Evolutionary conservation across 2,113 vertebrate species (phyloP), one percentile per base, ranked within the genome.

Genomic region (Hippocampus barbouri): DNA sequence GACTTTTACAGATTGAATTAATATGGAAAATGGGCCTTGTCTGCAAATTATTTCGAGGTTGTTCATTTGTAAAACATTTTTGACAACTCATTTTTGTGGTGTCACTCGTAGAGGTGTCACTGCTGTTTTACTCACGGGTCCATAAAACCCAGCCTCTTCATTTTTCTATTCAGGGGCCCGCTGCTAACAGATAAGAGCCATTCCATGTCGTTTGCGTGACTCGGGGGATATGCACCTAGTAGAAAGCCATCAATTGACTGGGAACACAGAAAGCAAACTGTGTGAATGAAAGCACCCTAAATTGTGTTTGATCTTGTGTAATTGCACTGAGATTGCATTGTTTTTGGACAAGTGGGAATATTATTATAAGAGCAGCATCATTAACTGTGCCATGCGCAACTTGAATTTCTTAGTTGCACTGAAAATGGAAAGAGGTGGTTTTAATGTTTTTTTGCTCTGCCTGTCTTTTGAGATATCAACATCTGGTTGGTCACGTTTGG

Each of bases 401-500:
- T 30, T 8, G 6, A 8, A 5, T 8, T 30, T 60, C 14, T 30
- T 27, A 11, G 21, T 23, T n/a, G 53, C 10, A 3, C 25, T 60
- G 57, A 16, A 60, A 30, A 60, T 45, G 43, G 2, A n/a, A 23
- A 10, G 10, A 23, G 25, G 5, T 15, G 10, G 10, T 27, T 59
- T 59, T 27, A 27, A 59, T 21, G 7, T 62, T 11, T 40, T 27
- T 41, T 18, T 57, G n/a, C 51, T 65, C n/a, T 61, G 51, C 81
- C 71, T 75, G 51, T 82, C 71, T 75, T 25, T 68, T 66, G 51
- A 99, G 97, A 99, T 93, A 90, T 98, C 80, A 99, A 99, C 91
- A 99, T 96, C 88, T 99, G 97, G 97, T 90, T 99, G 89, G 95
- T 98, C 86, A 99, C 96, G 1, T 99, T 99, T 1, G 97, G 97